Percentiles rank a stretch among this genome's conserved stretches.
Conservation (phyloP, 2,888 invertebrate genomes). For the Copidosoma aretas region DNA sequence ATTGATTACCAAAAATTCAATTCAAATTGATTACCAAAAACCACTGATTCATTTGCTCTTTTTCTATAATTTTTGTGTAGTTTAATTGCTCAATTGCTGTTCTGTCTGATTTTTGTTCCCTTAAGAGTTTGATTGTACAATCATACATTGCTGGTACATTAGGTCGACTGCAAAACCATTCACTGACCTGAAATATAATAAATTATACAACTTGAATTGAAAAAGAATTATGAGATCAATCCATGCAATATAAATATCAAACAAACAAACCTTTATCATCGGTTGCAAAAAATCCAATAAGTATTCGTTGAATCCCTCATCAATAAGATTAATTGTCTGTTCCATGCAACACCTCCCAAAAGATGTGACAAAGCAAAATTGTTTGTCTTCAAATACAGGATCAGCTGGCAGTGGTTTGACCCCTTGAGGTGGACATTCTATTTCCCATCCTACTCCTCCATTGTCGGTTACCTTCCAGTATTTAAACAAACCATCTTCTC, state of each 20-base stretch:
- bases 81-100: slow-evolving; percentile 50
- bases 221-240: too few species aligned
- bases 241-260: too few species aligned
- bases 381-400: slow-evolving; percentile 58
- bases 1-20: slow-evolving; percentile 2
- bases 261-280: too few species aligned
- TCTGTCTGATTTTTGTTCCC: slow-evolving; percentile 42
- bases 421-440: slow-evolving; percentile 49
- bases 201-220: slow-evolving; percentile 50
- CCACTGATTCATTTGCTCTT: slow-evolving; percentile 54
- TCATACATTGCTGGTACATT: slow-evolving; percentile 55
- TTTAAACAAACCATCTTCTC: slow-evolving; percentile 43
- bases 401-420: slow-evolving; percentile 64
- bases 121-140: slow-evolving; percentile 32
- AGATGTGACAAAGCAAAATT: slow-evolving; percentile 65
- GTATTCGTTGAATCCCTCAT: slow-evolving; percentile 58
- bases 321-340: slow-evolving; percentile 63
- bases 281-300: slow-evolving; percentile 65
- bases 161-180: slow-evolving; percentile 54
- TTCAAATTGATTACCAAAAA: slow-evolving; percentile 45
- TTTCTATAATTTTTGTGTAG: slow-evolving; percentile 41
- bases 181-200: slow-evolving; percentile 50
- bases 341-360: slow-evolving; percentile 62
- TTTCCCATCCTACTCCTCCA: slow-evolving; percentile 30
- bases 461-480: slow-evolving; percentile 60